Conservation (phyloP, 2,888 invertebrate genomes). For the Agrochola circellaris region DNA sequence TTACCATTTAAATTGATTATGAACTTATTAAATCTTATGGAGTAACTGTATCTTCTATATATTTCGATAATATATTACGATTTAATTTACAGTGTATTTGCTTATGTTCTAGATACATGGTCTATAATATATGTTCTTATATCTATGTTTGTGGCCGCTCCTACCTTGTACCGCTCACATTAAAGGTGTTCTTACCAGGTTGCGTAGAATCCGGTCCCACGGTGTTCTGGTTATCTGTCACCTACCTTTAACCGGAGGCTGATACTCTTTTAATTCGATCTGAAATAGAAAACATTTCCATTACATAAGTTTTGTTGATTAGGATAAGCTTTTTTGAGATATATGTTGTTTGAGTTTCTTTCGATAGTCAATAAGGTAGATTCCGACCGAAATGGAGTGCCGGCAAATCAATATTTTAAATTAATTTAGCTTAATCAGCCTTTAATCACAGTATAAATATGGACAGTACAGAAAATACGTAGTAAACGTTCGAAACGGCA, state of each 20-base stretch:
- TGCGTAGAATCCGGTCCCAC: slow-evolving; percentile 54
- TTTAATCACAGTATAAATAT: no score
- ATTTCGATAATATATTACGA: background rate
- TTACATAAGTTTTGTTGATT: no score
- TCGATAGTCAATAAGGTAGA: background rate
- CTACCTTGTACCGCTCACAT: slow-evolving; percentile 41
- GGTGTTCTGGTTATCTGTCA: slow-evolving; percentile 41
- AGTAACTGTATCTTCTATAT: slow-evolving; percentile 13
- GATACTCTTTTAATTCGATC: slow-evolving; percentile 50
- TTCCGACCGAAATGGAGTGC: background rate
- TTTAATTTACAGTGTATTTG: background rate
- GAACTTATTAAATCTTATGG: background rate
- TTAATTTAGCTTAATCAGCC: no score
- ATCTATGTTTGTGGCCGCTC: background rate
- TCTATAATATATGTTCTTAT: background rate
- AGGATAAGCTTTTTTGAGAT: no score
- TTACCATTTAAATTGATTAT: background rate
- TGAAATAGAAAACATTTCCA: slow-evolving; percentile 2
- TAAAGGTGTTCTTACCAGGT: slow-evolving; percentile 20
- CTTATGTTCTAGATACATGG: slow-evolving; percentile 7
- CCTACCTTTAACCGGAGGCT: slow-evolving; percentile 20
- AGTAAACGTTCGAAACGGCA: no score
- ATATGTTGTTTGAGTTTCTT: background rate
- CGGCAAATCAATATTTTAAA: background rate
- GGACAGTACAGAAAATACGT: no score